These are phyloP conservation scores for Datnioides undecimradiatus DNA, from an alignment of 2,113 vertebrate species.

Conservation along the genomic window DNA sequence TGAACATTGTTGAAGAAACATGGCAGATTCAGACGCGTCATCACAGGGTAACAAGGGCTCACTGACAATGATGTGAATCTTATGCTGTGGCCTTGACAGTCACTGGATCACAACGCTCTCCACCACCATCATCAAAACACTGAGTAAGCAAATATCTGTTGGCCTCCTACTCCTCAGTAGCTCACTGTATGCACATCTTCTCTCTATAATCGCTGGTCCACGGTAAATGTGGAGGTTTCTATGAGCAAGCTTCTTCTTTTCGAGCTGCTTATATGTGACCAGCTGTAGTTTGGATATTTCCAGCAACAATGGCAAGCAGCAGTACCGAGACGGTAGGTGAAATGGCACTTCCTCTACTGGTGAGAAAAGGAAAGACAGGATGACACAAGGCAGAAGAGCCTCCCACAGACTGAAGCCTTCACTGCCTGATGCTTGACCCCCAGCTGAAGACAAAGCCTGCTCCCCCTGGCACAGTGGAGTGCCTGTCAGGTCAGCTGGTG, in stretches of 20 bases:
- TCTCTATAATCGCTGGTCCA: no score
- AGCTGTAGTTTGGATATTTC: neutral
- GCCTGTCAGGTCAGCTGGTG: slow-evolving; percentile 14
- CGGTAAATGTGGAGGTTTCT: no score
- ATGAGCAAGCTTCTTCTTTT: neutral
- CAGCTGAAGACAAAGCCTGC: neutral
- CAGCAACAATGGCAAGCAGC: neutral
- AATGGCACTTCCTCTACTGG: slow-evolving; percentile 46
- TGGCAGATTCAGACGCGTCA: neutral
- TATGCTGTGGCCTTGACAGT: neutral
- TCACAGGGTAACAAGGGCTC: neutral
- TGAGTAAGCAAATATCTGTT: neutral
- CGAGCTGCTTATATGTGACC: neutral
- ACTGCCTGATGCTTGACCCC: neutral
- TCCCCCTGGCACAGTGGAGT: neutral
- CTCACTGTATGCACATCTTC: neutral
- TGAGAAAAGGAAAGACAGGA: slow-evolving; percentile 22
- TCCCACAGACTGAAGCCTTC: slow-evolving; percentile 29
- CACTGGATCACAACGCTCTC: neutral
- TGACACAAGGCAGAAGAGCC: slow-evolving; percentile 27
- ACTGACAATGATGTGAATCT: neutral
- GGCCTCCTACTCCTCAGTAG: no score
- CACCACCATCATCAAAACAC: neutral
- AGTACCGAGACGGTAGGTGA: slow-evolving; percentile 11
- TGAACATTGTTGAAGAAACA: neutral